These are phyloP conservation scores for Epizoanthus scotinus DNA, from an alignment of 92 coral and sea anemone species.

Conservation along the genomic window DNA sequence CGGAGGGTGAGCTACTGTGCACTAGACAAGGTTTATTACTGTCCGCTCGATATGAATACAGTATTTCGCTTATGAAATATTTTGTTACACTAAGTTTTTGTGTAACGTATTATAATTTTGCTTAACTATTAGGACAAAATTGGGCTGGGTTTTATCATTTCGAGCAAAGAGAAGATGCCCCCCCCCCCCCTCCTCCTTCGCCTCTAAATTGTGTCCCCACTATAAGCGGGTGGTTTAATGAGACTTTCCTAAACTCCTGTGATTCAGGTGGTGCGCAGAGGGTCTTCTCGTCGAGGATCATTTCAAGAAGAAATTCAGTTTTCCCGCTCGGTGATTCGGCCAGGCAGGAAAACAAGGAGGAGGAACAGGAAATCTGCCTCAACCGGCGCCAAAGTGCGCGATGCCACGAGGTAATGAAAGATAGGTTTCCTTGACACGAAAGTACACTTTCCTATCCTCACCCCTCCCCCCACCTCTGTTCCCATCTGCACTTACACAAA, in stretches of 20 bases:
- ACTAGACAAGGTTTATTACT: too few relatives aligned
- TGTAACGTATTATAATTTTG: not conserved
- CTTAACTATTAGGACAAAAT: not conserved
- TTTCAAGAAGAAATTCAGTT: not conserved
- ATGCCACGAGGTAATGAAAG: not conserved
- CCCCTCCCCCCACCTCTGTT: too few relatives aligned
- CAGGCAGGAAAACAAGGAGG: not conserved
- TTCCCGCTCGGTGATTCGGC: conserved; percentile 3
- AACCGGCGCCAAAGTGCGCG: conserved; percentile 5
- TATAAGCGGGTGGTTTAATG: not conserved
- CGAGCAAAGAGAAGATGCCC: not conserved
- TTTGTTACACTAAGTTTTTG: not conserved
- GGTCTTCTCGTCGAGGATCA: not conserved
- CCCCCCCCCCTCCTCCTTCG: too few relatives aligned
- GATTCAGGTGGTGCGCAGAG: conserved; percentile 12
- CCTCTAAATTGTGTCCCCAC: too few relatives aligned
- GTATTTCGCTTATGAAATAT: too few relatives aligned
- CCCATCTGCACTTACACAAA: too few relatives aligned
- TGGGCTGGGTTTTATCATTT: not conserved
- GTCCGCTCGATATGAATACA: too few relatives aligned
- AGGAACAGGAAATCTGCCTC: not conserved
- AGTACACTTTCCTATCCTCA: too few relatives aligned
- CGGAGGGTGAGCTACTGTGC: too few relatives aligned
- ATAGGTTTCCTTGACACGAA: too few relatives aligned
- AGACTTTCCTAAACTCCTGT: not conserved